Evolutionary conservation across 2,113 vertebrate species (phyloP).

Genomic region (Amphiprion ocellaris): DNA sequence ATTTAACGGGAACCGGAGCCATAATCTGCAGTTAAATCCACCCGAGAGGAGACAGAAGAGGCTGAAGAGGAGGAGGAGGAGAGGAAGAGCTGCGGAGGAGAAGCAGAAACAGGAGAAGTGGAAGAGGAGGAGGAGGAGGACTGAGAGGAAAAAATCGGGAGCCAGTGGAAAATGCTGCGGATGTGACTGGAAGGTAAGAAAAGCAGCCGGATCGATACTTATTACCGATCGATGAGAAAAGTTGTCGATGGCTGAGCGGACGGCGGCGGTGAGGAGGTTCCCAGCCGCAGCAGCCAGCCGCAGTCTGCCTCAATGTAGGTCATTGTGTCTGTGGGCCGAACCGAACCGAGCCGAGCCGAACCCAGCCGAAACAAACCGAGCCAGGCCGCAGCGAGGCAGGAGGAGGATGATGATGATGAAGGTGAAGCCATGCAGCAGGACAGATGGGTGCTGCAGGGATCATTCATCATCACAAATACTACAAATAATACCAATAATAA

Average conservation of each 20-base stretch:
- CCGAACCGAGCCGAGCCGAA: conserved; percentile 44
- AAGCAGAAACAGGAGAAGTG: conserved; percentile 1
- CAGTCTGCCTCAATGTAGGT: conserved; percentile 70
- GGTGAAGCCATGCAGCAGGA: conserved; percentile 42
- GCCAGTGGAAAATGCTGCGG: conserved; percentile 57
- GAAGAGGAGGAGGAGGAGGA: conserved; percentile 21
- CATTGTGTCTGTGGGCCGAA: conserved; percentile 76
- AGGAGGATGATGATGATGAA: conserved; percentile 7
- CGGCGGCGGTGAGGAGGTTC: conserved; percentile 11
- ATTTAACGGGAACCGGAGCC: neutral
- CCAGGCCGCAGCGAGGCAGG: conserved; percentile 50
- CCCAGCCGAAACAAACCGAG: conserved; percentile 38
- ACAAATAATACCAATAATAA: neutral
- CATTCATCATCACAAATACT: neutral
- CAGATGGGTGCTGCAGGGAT: conserved; percentile 17
- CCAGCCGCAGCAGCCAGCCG: conserved; percentile 20
- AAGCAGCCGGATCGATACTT: conserved; percentile 37
- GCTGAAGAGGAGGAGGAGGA: neutral
- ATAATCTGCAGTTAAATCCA: neutral
- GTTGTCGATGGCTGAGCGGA: conserved; percentile 25
- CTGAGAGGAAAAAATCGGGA: conserved; percentile 23
- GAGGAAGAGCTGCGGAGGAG: conserved; percentile 16
- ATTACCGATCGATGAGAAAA: conserved; percentile 15
- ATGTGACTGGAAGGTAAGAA: conserved; percentile 75
- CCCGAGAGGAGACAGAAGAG: neutral